A percentile compares a stretch with the other conserved stretches of the same genome.
Conservation (phyloP, 2,888 invertebrate genomes). For the Beris chalybata region DNA sequence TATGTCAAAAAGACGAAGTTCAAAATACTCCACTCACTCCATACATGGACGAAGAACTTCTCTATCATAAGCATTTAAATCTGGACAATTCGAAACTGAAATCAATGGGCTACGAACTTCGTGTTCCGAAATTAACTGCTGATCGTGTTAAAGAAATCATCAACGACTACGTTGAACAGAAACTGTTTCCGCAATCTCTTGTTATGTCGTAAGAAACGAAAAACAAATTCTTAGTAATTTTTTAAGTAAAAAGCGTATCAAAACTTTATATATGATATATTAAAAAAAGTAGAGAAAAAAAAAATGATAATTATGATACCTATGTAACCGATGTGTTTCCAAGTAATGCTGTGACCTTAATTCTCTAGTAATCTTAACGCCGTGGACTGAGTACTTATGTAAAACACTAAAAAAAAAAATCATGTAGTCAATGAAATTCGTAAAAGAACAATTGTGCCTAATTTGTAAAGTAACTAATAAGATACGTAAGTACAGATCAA, state of each 20-base stretch:
- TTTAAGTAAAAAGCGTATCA: constrained; percentile 14
- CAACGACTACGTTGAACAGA: constrained; percentile 78
- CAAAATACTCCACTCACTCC: constrained; percentile 87
- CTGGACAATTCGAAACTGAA: constrained; percentile 71
- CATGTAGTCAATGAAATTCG: too few relatives aligned
- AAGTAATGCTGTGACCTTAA: constrained; percentile 29
- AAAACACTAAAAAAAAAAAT: constrained; percentile 18
- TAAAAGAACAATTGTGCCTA: constrained; percentile 26
- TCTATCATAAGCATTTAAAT: constrained; percentile 78
- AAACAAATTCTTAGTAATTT: constrained; percentile 20
- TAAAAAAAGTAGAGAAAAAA: neutral
- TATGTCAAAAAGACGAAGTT: constrained; percentile 74
- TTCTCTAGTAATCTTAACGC: constrained; percentile 25
- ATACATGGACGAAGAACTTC: constrained; percentile 78
- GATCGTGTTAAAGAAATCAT: constrained; percentile 70
- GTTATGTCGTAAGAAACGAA: constrained; percentile 57
- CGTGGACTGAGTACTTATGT: constrained; percentile 31
- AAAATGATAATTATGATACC: constrained; percentile 5
- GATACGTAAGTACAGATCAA: constrained; percentile 28
- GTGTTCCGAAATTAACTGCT: constrained; percentile 65
- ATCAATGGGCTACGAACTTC: constrained; percentile 62
- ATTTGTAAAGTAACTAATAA: constrained; percentile 24
- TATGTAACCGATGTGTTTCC: constrained; percentile 22
- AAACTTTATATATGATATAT: neutral
- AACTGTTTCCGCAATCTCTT: constrained; percentile 78